These are phyloP conservation scores for Trachymyrmex septentrionalis DNA, from an alignment of 1,140 invertebrate species.

Conservation along the genomic window DNA sequence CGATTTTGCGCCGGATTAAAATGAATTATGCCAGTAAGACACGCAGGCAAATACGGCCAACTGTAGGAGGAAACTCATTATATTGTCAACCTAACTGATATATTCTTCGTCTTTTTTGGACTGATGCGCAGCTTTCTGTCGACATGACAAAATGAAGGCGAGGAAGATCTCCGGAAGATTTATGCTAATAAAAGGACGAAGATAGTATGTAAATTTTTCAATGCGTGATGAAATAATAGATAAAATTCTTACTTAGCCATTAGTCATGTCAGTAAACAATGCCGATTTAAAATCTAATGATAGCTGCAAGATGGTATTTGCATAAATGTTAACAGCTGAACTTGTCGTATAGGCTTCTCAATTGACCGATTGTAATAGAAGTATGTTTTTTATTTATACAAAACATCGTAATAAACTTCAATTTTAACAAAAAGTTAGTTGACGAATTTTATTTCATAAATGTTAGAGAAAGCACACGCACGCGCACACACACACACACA, in stretches of 20 bases:
- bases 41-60: not conserved
- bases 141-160: not conserved
- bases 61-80: not conserved
- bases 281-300: not conserved
- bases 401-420: not conserved
- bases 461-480: not conserved
- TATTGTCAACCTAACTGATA: slow-evolving; percentile 12
- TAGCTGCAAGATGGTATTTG: not conserved
- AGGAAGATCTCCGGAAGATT: slow-evolving; percentile 14
- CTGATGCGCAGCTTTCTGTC: not conserved
- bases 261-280: not conserved
- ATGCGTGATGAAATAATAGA: not conserved
- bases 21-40: slow-evolving; percentile 14
- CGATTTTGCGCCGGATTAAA: slow-evolving; percentile 10
- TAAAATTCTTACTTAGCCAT: slow-evolving; percentile 10
- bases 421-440: not conserved
- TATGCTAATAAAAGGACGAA: slow-evolving; percentile 47
- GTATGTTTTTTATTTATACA: not conserved
- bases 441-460: not conserved
- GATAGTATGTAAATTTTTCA: slow-evolving; percentile 24
- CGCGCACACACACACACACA: too few species aligned
- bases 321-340: not conserved
- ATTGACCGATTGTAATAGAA: not conserved
- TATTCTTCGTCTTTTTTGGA: slow-evolving; percentile 12
- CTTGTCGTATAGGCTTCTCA: too few species aligned